Base-by-base conservation (phyloP, 2,113 vertebrate species). In the Plestiodon gilberti region DNA sequence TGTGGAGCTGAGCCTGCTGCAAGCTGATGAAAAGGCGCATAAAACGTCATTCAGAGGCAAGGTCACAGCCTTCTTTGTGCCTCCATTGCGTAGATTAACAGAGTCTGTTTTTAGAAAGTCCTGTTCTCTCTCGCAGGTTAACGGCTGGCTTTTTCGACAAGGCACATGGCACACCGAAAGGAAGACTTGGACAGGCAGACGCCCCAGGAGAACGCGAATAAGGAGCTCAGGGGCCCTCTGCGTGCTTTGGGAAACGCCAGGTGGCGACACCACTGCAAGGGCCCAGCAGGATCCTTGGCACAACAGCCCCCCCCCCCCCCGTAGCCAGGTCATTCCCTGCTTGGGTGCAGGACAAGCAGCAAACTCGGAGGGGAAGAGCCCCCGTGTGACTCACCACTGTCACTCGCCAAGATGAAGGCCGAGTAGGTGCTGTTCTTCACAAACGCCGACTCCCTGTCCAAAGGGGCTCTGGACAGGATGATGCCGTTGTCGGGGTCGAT, bases 381-480 rank as follows among this genome's bases (percentile, higher is more conserved):
- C 10, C 2, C 0, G 0, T 4, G 6, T 9, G 4, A 8, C 70
- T 86, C 95, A 98, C 98, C 98, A 0, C 93, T 92, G 88, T 99
- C 98, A 0, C 94, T 92, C 0, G 98, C 98, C 33, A 96, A 93
- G 77, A 99, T 93, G 6, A 97, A 90, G 23, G 96, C 98, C 0
- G 84, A 96, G 92, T 99, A 99, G 1, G 94, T 97, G 91, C 92
- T 89, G 71, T 98, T 92, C 77, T 90, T 95, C 79, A 97, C 96
- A 0, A 96, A 96, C 0, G 38, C 1, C 0, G 82, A 52, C 91
- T 98, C 98, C 69, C 98, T 96, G 94, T 99, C 98, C 96, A 99
- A 91, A 0, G 6, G 0, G 1, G 71, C 93, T 48, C 87, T 95
- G 0, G 96, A 96, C 0, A 69, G 96, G 35, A 99, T 93, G 30